phyloP scores from a whole-genome alignment of 92 coral and sea anemone genomes.

The Actinernus sp. region DNA sequence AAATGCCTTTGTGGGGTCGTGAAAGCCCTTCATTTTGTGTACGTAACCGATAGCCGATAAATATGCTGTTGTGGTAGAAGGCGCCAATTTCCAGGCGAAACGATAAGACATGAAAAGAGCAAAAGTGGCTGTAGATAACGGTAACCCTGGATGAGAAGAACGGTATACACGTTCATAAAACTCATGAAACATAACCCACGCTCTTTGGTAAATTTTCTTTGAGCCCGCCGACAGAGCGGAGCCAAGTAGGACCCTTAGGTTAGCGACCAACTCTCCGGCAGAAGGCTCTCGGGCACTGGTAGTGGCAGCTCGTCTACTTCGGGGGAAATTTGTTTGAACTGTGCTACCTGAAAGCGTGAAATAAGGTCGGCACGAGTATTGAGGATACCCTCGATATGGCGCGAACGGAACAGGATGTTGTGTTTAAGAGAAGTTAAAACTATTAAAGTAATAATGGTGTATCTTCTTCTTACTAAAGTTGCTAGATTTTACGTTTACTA shows the following conservation, averaged over 20 bases:
- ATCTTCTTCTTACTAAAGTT: too few relatives aligned
- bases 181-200: slow-evolving; percentile 3
- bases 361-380: slow-evolving; percentile 6
- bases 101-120: slow-evolving; percentile 16
- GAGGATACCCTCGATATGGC: slow-evolving; percentile 2
- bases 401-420: neutral
- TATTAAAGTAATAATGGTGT: slow-evolving; percentile 15
- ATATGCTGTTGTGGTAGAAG: neutral
- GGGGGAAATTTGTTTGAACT: too few relatives aligned
- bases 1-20: too few relatives aligned
- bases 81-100: neutral
- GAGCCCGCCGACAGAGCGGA: slow-evolving; percentile 6
- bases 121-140: neutral
- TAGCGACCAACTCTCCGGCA: slow-evolving; percentile 22
- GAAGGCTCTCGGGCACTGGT: too few relatives aligned
- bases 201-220: slow-evolving; percentile 11
- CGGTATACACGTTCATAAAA: too few relatives aligned
- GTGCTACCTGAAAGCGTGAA: slow-evolving; percentile 22
- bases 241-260: slow-evolving; percentile 10
- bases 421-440: neutral
- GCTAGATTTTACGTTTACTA: too few relatives aligned
- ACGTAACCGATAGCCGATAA: slow-evolving; percentile 17
- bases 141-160: neutral
- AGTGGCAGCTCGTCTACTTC: slow-evolving; percentile 13
- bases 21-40: slow-evolving; percentile 4